Evolutionary conservation across 2,113 vertebrate species (phyloP).

Genomic region (Corythornis cristatus): DNA sequence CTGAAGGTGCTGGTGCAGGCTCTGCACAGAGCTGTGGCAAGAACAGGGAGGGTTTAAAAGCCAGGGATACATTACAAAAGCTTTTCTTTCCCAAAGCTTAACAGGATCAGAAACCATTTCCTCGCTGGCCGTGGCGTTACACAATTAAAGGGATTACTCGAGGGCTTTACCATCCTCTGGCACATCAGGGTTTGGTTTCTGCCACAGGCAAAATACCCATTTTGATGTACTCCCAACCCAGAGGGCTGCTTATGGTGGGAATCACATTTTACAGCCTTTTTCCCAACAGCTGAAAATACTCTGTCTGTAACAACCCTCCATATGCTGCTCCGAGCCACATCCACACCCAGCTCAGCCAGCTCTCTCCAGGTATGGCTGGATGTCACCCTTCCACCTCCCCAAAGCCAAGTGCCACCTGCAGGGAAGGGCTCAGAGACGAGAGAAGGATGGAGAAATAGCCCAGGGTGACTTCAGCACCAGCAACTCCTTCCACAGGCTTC

Average conservation of each 20-base stretch:
- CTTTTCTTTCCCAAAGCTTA: not conserved
- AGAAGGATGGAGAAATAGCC: not conserved
- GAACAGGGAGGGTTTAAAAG: not conserved
- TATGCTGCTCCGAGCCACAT: not conserved
- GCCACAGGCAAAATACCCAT: slow-evolving; percentile 22
- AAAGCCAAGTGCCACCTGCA: not conserved
- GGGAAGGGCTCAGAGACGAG: not conserved
- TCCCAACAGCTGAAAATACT: slow-evolving; percentile 29
- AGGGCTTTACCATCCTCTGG: not conserved
- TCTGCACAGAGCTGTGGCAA: not conserved
- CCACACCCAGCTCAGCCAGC: accelerated
- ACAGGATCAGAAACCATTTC: not conserved
- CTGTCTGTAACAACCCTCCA: not conserved
- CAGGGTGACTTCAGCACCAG: not conserved
- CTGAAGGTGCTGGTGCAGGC: not conserved
- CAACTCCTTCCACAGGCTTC: not conserved
- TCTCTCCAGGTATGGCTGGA: not conserved
- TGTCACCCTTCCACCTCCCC: not conserved
- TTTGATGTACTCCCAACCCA: not conserved
- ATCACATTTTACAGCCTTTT: slow-evolving; percentile 27
- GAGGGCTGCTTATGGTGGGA: not conserved
- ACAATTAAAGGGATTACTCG: not conserved
- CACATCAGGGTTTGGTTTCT: not conserved
- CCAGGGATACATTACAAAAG: not conserved
- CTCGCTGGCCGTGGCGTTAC: not conserved